Conservation (phyloP, 2,113 vertebrate genomes). For the Sceloporus undulatus region DNA sequence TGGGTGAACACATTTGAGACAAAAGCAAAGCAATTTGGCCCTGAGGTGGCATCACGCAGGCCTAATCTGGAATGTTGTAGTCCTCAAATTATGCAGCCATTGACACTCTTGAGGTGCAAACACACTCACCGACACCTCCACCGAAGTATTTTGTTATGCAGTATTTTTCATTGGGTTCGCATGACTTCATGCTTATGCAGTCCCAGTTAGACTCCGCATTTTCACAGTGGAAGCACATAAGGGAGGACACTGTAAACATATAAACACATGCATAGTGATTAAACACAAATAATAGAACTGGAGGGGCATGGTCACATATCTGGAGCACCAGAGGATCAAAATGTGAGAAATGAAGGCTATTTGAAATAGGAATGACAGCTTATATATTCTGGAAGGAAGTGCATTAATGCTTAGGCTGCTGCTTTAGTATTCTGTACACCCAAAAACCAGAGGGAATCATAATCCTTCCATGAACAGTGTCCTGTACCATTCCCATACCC, state of each 20-base stretch:
- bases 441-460: no score
- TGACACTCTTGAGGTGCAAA: no score
- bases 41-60: no score
- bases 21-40: no score
- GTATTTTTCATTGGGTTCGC: fast-evolving
- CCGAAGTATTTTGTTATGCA: slow-evolving; percentile 12
- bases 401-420: no score
- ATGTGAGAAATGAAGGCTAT: neutral
- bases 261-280: neutral
- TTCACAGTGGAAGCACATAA: neutral
- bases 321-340: neutral
- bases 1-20: no score
- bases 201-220: neutral
- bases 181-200: fast-evolving
- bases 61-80: no score
- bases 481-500: no score
- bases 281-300: no score
- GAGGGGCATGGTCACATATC: neutral
- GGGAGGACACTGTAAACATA: neutral
- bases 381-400: neutral
- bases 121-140: neutral
- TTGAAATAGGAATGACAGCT: neutral
- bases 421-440: no score
- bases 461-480: no score
- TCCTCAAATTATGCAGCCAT: no score